These are phyloP conservation scores for Poecilia picta DNA, from an alignment of 2,797 vertebrate genomes.

Conservation along the genomic window DNA sequence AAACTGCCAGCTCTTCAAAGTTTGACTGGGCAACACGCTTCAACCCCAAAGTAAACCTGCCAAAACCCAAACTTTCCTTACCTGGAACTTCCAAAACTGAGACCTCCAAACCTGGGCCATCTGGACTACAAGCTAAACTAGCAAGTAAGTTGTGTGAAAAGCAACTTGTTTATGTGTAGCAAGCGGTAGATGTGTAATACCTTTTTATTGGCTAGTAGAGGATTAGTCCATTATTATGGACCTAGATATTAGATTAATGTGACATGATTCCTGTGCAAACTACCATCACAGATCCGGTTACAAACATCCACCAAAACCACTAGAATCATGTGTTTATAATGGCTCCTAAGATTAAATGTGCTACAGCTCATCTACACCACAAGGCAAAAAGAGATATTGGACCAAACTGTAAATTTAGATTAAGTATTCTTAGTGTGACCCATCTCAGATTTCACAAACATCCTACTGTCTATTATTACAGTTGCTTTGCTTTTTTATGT, in stretches of 20 bases:
- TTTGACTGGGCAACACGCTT: constrained; percentile 99
- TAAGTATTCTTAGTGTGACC: neutral
- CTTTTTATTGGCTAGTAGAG: neutral
- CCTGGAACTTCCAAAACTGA: constrained; percentile 99
- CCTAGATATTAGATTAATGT: neutral
- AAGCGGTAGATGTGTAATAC: neutral
- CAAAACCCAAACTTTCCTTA: constrained; percentile 99
- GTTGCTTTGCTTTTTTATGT: neutral
- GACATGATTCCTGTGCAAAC: neutral
- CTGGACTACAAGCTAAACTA: constrained; percentile 99
- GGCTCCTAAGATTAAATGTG: neutral
- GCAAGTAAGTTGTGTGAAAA: constrained; percentile 89
- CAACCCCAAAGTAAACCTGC: constrained; percentile 98
- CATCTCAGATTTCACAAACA: neutral
- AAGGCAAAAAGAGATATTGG: neutral
- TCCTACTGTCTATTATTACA: neutral
- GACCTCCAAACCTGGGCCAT: constrained; percentile 98
- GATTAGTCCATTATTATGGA: neutral
- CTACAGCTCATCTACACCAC: neutral
- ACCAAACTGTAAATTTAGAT: neutral
- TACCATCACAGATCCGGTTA: neutral
- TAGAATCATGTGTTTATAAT: neutral
- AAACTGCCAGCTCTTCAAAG: constrained; percentile 95
- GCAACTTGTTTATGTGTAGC: neutral
- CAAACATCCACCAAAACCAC: neutral